Evolutionary conservation across 2,888 invertebrate genomes (phyloP), one percentile per base, ranked within the genome.

Genomic region (Hoplodrina blanda): DNA sequence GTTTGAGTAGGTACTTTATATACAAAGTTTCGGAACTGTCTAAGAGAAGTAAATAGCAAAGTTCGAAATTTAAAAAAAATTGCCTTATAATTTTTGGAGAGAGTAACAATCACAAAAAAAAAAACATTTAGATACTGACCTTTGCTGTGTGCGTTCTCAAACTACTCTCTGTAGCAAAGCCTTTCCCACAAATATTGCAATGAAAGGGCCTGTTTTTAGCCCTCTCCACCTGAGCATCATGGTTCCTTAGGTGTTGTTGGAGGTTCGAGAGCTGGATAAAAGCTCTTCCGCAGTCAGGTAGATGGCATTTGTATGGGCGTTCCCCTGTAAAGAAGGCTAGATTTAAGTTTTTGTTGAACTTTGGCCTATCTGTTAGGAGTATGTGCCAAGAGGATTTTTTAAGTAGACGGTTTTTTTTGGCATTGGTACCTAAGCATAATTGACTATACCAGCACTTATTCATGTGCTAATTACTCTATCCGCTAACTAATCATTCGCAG

Each of bases 191-290:
- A 87, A 99, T 99, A 92, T 98, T 98, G 95, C 99, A 99, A 91
- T 99, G 99, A 95, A 99, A 99, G 65, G 99, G 99, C 78, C 99
- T 97, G 96, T 99, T 99, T 95, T 99, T 99, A 90, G 99, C 98
- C 84, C 99, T 97, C 90, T 99, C 99, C 82, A 99, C 98, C 93
- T 99, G 99, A 72, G 99, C 99, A 92, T 99, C 99, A 95, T 99
- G 99, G 96, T 99, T 99, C 83, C 99, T 96, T 81, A 99, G 97
- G 93, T 99, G 99, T 92, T 99, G 99, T 92, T 99, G 99, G 15
- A 99, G 97, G 94, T 99, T 99, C 70, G 99, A 99, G 86, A 99
- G 97, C 96, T 99, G 99, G 92, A 99, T 99, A 96, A 99, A 99
- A 81, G 99, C 99, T 87, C 99, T 97, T 65, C 99, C 99, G 93